These are phyloP conservation scores for Propithecus deckenii DNA, from an alignment of 2,797 vertebrate genomes.

Conservation along the genomic window DNA sequence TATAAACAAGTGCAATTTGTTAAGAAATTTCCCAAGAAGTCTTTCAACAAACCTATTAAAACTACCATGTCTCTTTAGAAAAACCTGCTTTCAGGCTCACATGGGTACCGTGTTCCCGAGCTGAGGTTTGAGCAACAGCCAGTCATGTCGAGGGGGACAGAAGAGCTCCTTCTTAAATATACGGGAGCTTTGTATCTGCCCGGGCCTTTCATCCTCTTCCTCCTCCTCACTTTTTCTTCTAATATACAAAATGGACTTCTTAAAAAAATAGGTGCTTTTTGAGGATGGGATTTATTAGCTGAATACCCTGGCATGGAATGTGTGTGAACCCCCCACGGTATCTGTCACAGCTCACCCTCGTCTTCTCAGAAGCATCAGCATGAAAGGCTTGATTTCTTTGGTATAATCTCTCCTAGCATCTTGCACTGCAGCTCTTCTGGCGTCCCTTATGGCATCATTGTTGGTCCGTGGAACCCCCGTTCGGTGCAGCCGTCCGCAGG, in stretches of 20 bases:
- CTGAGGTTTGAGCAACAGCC: not conserved
- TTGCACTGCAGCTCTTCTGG: not conserved
- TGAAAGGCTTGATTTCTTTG: slow-evolving; percentile 62
- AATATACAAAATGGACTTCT: slow-evolving; percentile 47
- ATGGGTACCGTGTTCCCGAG: not conserved
- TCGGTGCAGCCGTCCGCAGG: accelerated
- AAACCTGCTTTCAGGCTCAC: slow-evolving; percentile 47
- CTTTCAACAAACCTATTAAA: slow-evolving; percentile 62
- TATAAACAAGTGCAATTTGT: slow-evolving; percentile 51
- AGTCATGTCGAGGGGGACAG: not conserved
- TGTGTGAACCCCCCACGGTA: not conserved
- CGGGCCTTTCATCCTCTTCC: not conserved
- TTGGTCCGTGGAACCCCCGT: not conserved
- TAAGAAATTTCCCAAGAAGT: slow-evolving; percentile 64
- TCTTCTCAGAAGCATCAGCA: not conserved
- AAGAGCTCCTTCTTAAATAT: not conserved
- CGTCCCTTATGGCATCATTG: accelerated
- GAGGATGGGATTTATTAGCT: slow-evolving; percentile 59
- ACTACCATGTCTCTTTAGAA: not conserved
- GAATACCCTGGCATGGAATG: slow-evolving; percentile 61
- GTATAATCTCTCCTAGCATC: slow-evolving; percentile 51
- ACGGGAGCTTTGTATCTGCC: not conserved
- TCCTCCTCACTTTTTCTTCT: not conserved
- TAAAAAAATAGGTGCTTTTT: slow-evolving; percentile 2
- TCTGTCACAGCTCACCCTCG: not conserved